Evolutionary conservation across 2,113 vertebrate genomes (phyloP).

Genomic region (Strix aluco): DNA sequence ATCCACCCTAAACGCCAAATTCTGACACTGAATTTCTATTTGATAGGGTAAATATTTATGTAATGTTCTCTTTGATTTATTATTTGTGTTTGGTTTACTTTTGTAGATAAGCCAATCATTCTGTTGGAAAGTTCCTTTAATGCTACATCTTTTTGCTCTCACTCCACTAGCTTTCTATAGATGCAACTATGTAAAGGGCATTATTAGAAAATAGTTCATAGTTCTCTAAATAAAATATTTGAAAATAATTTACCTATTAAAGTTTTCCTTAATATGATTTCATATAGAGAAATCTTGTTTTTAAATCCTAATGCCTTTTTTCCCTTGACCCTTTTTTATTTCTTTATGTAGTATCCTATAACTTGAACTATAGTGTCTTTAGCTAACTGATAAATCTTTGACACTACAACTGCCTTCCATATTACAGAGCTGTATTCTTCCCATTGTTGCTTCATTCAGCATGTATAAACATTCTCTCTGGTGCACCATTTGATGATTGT

Average conservation of each 20-base stretch:
- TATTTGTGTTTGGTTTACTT: neutral
- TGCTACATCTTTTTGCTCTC: neutral
- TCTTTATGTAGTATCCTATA: neutral
- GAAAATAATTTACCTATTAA: conserved; percentile 48
- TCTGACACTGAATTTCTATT: conserved; percentile 18
- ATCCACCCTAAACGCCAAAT: neutral
- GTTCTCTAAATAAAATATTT: conserved; percentile 60
- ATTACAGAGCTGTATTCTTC: conserved; percentile 1
- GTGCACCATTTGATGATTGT: conserved; percentile 26
- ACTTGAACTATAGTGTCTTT: neutral
- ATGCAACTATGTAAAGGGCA: conserved; percentile 58
- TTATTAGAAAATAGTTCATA: conserved; percentile 53
- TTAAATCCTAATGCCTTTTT: neutral
- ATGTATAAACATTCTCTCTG: conserved; percentile 5
- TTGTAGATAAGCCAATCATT: neutral
- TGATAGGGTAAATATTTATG: conserved; percentile 15
- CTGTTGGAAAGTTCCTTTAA: neutral
- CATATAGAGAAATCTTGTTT: neutral
- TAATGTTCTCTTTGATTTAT: conserved; percentile 6
- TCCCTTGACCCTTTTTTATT: neutral
- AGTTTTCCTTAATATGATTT: conserved; percentile 16
- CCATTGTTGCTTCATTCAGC: neutral
- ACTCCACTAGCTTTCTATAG: conserved; percentile 49
- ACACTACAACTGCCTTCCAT: conserved; percentile 1
- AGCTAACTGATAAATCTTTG: neutral